Percentiles rank a stretch among this genome's conserved stretches.
Evolutionary conservation across 2,797 vertebrate genomes (phyloP).

Genomic region (Fundulus diaphanus): DNA sequence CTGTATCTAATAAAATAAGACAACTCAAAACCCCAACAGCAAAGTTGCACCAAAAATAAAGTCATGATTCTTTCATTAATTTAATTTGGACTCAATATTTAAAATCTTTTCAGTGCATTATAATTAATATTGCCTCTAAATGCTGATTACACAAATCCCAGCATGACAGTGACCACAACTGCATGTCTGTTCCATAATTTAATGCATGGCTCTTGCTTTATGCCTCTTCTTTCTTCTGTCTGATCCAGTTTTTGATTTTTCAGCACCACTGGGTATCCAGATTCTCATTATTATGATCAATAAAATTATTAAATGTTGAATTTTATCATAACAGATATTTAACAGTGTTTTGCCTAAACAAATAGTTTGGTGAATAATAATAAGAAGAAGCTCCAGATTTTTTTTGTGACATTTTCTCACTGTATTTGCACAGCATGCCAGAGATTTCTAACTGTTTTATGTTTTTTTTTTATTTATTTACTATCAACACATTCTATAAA

Average conservation of each 20-base stretch:
- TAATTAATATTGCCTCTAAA: slow-evolving; percentile 12
- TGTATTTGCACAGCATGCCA: slow-evolving; percentile 42
- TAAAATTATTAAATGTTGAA: background rate
- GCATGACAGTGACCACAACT: slow-evolving; percentile 45
- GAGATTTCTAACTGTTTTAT: slow-evolving; percentile 10
- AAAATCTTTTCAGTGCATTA: slow-evolving; percentile 10
- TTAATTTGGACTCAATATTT: slow-evolving; percentile 7
- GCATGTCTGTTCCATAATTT: slow-evolving; percentile 46
- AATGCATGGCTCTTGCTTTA: slow-evolving; percentile 37
- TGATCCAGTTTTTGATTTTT: slow-evolving; percentile 13
- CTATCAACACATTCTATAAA: background rate
- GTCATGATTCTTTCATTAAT: slow-evolving; percentile 15
- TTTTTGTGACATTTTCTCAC: slow-evolving; percentile 17
- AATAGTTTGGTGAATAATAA: slow-evolving; percentile 2
- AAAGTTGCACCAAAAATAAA: slow-evolving; percentile 19
- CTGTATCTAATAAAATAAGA: slow-evolving; percentile 47
- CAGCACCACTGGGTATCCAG: slow-evolving; percentile 15
- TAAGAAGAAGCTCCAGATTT: slow-evolving; percentile 4
- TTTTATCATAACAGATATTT: background rate
- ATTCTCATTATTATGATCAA: background rate
- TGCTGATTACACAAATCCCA: slow-evolving; percentile 67
- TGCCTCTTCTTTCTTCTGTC: slow-evolving; percentile 28
- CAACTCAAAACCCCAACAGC: slow-evolving; percentile 42
- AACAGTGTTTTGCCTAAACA: background rate
- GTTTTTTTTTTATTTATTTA: slow-evolving; percentile 18